Evolutionary conservation across 2,888 invertebrate species (phyloP).

Genomic region (Spisula solida): DNA sequence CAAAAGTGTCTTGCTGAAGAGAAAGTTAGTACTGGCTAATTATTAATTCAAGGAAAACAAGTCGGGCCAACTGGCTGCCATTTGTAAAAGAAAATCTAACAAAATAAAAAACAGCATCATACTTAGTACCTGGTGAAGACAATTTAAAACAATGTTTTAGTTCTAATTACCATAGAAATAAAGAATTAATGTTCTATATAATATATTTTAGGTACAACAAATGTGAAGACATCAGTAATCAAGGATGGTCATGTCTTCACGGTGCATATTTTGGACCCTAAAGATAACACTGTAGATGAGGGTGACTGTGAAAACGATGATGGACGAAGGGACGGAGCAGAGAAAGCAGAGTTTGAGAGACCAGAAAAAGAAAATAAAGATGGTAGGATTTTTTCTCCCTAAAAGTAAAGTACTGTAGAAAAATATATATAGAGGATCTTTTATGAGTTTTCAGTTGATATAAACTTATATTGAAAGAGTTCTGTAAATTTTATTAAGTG

Average conservation of each 20-base stretch:
- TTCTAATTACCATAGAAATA: too few species aligned
- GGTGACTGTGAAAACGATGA: constrained; percentile 67
- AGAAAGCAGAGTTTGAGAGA: constrained; percentile 82
- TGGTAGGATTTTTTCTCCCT: constrained; percentile 23
- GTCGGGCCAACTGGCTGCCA: background rate
- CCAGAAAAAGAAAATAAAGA: constrained; percentile 78
- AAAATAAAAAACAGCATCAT: too few species aligned
- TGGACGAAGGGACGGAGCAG: constrained; percentile 68
- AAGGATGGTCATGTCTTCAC: constrained; percentile 87
- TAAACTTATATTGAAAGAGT: too few species aligned
- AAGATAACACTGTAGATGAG: constrained; percentile 72
- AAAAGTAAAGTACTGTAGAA: too few species aligned
- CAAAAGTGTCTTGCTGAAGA: background rate
- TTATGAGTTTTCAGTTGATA: too few species aligned
- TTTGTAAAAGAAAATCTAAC: too few species aligned
- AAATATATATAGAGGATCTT: too few species aligned
- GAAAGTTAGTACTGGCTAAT: background rate
- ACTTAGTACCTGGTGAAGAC: too few species aligned
- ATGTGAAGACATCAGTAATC: constrained; percentile 83
- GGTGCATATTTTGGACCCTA: constrained; percentile 86
- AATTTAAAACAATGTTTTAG: too few species aligned
- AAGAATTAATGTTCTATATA: background rate
- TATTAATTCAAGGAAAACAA: background rate
- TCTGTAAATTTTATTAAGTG: too few species aligned
- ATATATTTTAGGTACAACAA: constrained; percentile 74